phyloP scores from a whole-genome alignment of 2,888 invertebrate species.

The Platycheirus rosarum region DNA sequence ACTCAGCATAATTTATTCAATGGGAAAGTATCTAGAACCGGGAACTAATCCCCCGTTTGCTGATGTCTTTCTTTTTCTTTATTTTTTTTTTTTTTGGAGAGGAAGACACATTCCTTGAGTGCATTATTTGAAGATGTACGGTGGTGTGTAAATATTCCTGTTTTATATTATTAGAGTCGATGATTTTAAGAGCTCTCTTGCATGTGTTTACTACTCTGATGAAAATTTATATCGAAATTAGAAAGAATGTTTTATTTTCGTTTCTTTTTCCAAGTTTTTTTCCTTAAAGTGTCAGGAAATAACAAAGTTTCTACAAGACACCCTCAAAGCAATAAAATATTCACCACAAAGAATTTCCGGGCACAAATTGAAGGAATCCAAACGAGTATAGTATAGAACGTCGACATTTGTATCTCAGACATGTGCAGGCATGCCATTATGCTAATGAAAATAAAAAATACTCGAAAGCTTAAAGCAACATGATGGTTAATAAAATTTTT shows the following conservation, averaged over 20 bases:
- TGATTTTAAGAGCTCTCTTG: conserved; percentile 3
- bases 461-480: conserved; percentile 11
- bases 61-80: conserved; percentile 1
- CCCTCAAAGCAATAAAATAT: conserved; percentile 7
- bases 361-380: conserved; percentile 17
- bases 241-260: not conserved
- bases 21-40: conserved; percentile 49
- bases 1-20: conserved; percentile 31
- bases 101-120: conserved; percentile 53
- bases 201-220: not conserved
- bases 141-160: conserved; percentile 34
- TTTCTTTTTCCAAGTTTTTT: not conserved
- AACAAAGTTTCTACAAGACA: conserved; percentile 1
- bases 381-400: not conserved
- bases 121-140: conserved; percentile 16
- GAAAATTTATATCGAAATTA: not conserved
- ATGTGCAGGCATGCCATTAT: conserved; percentile 19
- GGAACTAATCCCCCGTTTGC: conserved; percentile 49
- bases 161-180: conserved; percentile 6
- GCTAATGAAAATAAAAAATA: conserved; percentile 14
- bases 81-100: not conserved
- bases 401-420: conserved; percentile 12
- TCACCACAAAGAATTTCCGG: conserved; percentile 25
- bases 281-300: not conserved
- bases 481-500: conserved; percentile 28